Percentiles rank a stretch among this genome's conserved stretches.
Evolutionary conservation across 2,888 invertebrate species (phyloP).

Genomic region (Monopis laevigella): DNA sequence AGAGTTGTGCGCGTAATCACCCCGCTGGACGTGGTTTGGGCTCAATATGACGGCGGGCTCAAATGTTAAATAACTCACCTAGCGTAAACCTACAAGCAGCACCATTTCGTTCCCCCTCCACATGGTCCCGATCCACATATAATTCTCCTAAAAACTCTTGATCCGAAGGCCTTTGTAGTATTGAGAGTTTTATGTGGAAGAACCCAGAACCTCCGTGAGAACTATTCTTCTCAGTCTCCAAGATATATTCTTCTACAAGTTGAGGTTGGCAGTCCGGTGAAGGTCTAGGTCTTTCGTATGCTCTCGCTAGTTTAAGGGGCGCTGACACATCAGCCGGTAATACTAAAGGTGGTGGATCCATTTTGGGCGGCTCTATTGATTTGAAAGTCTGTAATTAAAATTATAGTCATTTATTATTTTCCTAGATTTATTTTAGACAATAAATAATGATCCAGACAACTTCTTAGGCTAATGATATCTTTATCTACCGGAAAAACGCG

Average conservation of each 20-base stretch:
- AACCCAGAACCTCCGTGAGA: constrained; percentile 71
- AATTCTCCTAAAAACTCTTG: constrained; percentile 90
- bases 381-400: constrained; percentile 59
- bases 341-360: constrained; percentile 67
- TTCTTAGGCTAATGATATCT: no score
- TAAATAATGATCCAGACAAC: no score
- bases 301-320: constrained; percentile 47
- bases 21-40: no score
- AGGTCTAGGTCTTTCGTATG: constrained; percentile 70
- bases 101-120: constrained; percentile 78
- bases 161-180: constrained; percentile 87
- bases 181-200: constrained; percentile 87
- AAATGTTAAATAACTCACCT: constrained; percentile 36
- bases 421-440: no score
- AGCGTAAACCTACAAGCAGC: constrained; percentile 83
- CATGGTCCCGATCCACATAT: constrained; percentile 87
- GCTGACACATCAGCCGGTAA: constrained; percentile 58
- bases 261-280: constrained; percentile 80
- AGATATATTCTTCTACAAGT: constrained; percentile 85
- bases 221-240: constrained; percentile 82
- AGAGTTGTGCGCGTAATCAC: no score
- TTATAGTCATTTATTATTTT: no score
- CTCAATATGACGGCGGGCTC: no score
- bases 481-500: no score
- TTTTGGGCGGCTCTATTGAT: constrained; percentile 71